phyloP scores from a whole-genome alignment of 2,888 invertebrate species.

The Acleris holmiana region DNA sequence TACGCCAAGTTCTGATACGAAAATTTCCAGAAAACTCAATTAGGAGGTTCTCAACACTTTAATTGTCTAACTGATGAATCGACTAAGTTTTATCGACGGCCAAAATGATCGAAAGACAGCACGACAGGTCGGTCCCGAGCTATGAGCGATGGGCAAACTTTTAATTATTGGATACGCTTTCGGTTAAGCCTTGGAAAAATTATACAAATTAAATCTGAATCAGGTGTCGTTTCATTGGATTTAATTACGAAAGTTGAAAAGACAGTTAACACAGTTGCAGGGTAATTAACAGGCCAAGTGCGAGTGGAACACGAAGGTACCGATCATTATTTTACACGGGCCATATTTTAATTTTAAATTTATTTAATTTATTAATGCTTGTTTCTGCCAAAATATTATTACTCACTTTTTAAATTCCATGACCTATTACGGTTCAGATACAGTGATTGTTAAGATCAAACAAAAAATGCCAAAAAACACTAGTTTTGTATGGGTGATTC shows the following conservation, averaged over 20 bases:
- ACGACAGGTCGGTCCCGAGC: constrained; percentile 29
- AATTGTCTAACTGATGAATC: constrained; percentile 59
- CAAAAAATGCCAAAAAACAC: too few species aligned
- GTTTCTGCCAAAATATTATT: too few species aligned
- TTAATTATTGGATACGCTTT: constrained; percentile 36
- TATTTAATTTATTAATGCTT: too few species aligned
- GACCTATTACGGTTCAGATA: too few species aligned
- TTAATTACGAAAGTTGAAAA: background rate
- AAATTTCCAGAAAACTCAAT: constrained; percentile 54
- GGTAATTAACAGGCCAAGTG: too few species aligned
- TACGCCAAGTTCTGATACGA: constrained; percentile 38
- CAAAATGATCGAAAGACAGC: constrained; percentile 33
- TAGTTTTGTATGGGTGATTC: too few species aligned
- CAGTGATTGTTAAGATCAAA: too few species aligned
- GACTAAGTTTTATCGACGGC: constrained; percentile 45
- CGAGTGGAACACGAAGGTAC: too few species aligned
- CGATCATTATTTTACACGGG: too few species aligned
- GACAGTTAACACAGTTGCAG: too few species aligned
- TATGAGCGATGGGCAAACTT: constrained; percentile 36
- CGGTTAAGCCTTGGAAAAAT: constrained; percentile 26
- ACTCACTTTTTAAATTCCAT: too few species aligned
- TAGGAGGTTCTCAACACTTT: constrained; percentile 56
- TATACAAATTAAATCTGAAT: constrained; percentile 14
- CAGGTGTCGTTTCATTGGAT: constrained; percentile 25
- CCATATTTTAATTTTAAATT: too few species aligned